Base-by-base conservation (phyloP, 2,797 vertebrate genomes). In the Sciaenops ocellatus region DNA sequence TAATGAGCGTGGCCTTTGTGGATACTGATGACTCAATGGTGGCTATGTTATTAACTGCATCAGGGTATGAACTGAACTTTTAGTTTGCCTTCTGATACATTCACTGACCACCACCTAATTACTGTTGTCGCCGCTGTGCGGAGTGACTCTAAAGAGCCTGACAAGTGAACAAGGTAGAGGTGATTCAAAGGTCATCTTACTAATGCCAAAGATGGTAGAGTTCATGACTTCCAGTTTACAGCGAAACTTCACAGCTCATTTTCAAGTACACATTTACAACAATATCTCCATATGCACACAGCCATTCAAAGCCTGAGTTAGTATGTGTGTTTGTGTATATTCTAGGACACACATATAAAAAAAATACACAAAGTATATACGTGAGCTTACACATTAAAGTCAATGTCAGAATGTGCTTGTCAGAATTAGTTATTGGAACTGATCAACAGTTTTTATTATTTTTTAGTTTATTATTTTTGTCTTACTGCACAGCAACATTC, bases 1-100 rank as follows among this genome's bases (percentile, higher is more conserved):
- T 80, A 73, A 81, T 73, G 75, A 84, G 30, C 5, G 1, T 57
- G 72, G 48, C 55, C 71, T 67, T 54, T 70, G 56, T 70, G 13
- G 69, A 34, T 8, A 55, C 24, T 50, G 47, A 77, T 64, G 83
- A 78, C 54, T 76, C 75, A 57, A 4, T 47, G 42, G 52, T 38
- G 44, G 48, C 51, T 47, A 5, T 67, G 48, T 59, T 62, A 67
- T 68, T 71, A 72, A 69, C 17, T 34, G n/a, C 64, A 64, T 72
- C 42, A 47, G 47, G 28, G 30, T 54, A 50, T 2, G 1, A 54
- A 52, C 24, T 52, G 5, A 69, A 38, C 22, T 50, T 50, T 69
- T n/a, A 7, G 41, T 22, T 60, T 63, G 51, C 12, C 6, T 24
- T 41, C n/a, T 56, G 17, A 64, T 60, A 34, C 52, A 59, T 59